phyloP scores from a whole-genome alignment of 2,888 invertebrate species.

The Napeogenes sylphis region DNA sequence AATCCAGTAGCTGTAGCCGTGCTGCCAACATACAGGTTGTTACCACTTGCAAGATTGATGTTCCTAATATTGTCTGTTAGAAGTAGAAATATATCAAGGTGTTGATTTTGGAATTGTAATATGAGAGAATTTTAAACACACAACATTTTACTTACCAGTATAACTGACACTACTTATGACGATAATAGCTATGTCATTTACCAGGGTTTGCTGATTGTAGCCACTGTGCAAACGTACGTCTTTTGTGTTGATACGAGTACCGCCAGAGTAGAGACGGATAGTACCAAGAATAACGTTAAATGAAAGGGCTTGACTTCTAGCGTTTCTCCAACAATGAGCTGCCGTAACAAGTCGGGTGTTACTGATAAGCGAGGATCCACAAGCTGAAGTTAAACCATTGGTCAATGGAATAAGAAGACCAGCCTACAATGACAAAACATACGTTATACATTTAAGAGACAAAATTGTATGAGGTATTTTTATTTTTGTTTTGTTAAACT shows the following conservation, averaged over 20 bases:
- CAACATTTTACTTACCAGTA: conserved; percentile 21
- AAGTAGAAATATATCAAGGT: neutral
- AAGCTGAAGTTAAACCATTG: conserved; percentile 38
- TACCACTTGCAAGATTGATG: conserved; percentile 37
- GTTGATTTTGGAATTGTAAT: neutral
- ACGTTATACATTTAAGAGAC: too few species aligned
- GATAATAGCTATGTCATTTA: conserved; percentile 25
- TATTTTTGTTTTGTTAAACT: conserved; percentile 4
- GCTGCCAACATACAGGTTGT: conserved; percentile 35
- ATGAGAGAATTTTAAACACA: neutral
- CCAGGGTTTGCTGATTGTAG: conserved; percentile 28
- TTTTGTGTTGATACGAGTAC: conserved; percentile 34
- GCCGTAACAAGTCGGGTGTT: conserved; percentile 41
- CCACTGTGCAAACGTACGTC: conserved; percentile 36
- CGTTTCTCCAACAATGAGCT: conserved; percentile 46
- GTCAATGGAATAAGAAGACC: conserved; percentile 42
- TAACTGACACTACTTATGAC: conserved; percentile 11
- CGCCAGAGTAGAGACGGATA: conserved; percentile 38
- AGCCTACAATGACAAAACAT: conserved; percentile 33
- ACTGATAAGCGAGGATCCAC: conserved; percentile 49
- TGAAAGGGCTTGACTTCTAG: conserved; percentile 37
- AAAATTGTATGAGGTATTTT: too few species aligned
- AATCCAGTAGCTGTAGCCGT: conserved; percentile 40
- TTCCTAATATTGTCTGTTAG: conserved; percentile 37
- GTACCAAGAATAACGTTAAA: conserved; percentile 46